Evolutionary conservation across 1,140 invertebrate species (phyloP).

Genomic region (Lamellibrachia luymesi): DNA sequence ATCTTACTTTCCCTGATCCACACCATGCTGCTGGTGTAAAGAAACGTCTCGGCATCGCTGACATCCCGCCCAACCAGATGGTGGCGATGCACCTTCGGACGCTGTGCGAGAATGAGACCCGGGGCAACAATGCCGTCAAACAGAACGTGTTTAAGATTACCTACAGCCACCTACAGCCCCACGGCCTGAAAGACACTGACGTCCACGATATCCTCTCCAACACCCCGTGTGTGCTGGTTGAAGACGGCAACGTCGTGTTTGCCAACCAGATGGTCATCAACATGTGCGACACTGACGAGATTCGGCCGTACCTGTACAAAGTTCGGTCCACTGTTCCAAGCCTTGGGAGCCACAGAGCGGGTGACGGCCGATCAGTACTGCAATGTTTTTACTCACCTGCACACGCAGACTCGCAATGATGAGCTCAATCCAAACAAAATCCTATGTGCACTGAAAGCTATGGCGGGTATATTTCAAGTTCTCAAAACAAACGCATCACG

Average conservation of each 20-base stretch:
- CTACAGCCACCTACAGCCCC: slow-evolving; percentile 21
- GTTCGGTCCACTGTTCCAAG: slow-evolving; percentile 35
- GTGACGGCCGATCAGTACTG: slow-evolving; percentile 32
- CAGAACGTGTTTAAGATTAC: slow-evolving; percentile 14
- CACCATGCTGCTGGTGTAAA: background rate
- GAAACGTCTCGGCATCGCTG: background rate
- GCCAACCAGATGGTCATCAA: slow-evolving; percentile 32
- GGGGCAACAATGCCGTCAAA: background rate
- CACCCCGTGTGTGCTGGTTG: too few species aligned
- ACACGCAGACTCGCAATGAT: slow-evolving; percentile 21
- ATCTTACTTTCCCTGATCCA: background rate
- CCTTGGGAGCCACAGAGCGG: slow-evolving; percentile 33
- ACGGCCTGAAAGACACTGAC: background rate
- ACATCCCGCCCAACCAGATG: slow-evolving; percentile 18
- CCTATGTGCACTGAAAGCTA: slow-evolving; percentile 30
- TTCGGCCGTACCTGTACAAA: slow-evolving; percentile 34
- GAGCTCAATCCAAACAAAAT: slow-evolving; percentile 36
- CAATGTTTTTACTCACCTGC: slow-evolving; percentile 28
- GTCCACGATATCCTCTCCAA: background rate
- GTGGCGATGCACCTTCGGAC: slow-evolving; percentile 23
- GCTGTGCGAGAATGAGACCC: slow-evolving; percentile 5
- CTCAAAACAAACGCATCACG: slow-evolving; percentile 24
- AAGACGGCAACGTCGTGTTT: slow-evolving; percentile 32
- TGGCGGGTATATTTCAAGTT: slow-evolving; percentile 32
- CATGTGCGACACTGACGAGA: slow-evolving; percentile 32